Base-by-base conservation (phyloP, 2,888 invertebrate species). In the Stenodera caucasica region DNA sequence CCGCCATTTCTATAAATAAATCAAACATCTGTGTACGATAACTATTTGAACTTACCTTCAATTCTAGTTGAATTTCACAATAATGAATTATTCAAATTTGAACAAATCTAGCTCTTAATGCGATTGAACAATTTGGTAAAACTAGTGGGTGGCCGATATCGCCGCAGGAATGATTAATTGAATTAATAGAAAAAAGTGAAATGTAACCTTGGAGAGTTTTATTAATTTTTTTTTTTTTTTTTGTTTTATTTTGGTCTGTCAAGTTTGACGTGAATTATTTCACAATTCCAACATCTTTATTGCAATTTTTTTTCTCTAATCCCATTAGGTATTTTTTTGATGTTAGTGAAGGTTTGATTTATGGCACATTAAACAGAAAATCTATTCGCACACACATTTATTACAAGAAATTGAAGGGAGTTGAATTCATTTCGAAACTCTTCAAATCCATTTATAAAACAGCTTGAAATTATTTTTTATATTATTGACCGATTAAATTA, bases 1-100 rank as follows among this genome's bases (percentile, higher is more conserved):
- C 45, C 45, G 45, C 5, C 45, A 45, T 45, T 21, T 45, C 23
- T 23, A 45, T 45, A 45, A 45, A 45, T 45, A 45, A 23, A 23
- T 11, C 45, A 45, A 30, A 30, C 26, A n/a, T n/a, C n/a, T n/a
- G n/a, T 15, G 2, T 32, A 30, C 12, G 1, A 11, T 18, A 9
- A 11, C 1, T 18, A 45, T 12, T 21, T 18, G 45, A 11, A 45
- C 45, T 45, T 21, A 18, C 1, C 2, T 40, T 11, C 14, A n/a
- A n/a, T 15, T 45, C 45, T 18, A 45, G 18, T 21, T 8, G 8
- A 45, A 21, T 45, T 18, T 40, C 18, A 40, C n/a, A n/a, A n/a
- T n/a, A n/a, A n/a, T n/a, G 4, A 18, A 18, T 40, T 2, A 40
- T 9, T 40, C 14, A 15, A 14, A 37, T 40, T n/a, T n/a, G n/a